Base-by-base conservation (phyloP, 2,113 vertebrate genomes). In the Anolis carolinensis region DNA sequence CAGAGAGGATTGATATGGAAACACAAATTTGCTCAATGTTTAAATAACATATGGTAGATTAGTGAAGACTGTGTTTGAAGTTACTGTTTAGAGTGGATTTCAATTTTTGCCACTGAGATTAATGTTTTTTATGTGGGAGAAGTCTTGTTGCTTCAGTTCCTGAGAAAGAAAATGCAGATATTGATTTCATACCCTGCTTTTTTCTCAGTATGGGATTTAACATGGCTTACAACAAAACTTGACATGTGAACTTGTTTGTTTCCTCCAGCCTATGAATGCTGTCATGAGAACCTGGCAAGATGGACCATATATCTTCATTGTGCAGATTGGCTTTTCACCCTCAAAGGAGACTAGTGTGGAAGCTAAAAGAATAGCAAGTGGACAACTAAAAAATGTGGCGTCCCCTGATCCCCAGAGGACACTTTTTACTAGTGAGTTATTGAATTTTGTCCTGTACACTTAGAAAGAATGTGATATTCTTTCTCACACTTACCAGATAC, bases 271-370 rank as follows among this genome's bases (percentile, higher is more conserved):
- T 71, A 91, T 96, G 85, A 94, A 97, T 85, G 98, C 96, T 13
- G 95, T 98, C 81, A 97, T 98, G 65, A 98, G 97, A 95, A 97
- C 98, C 0, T 98, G 98, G 98, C 95, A 96, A 89, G 97, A 98
- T 95, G 97, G 98, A 18, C 98, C 98, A 0, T 99, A 98, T 70
- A 95, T 99, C 95, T 99, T 99, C 96, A 98, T 99, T 83, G 95
- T 98, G 55, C 97, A 97, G 67, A 94, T 98, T 91, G 96, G 70
- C 75, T 27, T 86, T 92, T 86, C 7, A 89, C 0, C 89, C 77
- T 82, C 11, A 20, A 97, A 95, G 81, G 93, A 96, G 27, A 87
- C 91, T 81, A 18, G 48, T 86, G 1, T 62, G 32, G 84, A 30
- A 52, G 13, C 32, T 81, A 92, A 94, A 94, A 91, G 90, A 86